These are phyloP conservation scores for Stegodyphus dumicola DNA, from an alignment of 1,140 invertebrate genomes.

Conservation along the genomic window DNA sequence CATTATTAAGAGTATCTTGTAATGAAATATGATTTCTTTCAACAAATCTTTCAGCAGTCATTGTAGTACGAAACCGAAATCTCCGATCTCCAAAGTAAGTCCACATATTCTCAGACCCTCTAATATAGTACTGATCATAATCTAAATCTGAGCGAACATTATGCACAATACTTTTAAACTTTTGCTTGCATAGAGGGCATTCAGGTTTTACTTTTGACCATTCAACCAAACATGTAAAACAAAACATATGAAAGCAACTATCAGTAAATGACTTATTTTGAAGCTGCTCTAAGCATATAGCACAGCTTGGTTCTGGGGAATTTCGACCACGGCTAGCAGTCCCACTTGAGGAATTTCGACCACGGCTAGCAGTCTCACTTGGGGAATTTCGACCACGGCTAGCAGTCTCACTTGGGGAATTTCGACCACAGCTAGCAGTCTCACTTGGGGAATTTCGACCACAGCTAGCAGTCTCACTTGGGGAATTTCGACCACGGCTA, in stretches of 20 bases:
- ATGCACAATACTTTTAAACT: constrained; percentile 90
- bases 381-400: too few species aligned
- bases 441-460: too few species aligned
- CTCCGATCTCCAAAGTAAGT: constrained; percentile 12
- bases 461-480: too few species aligned
- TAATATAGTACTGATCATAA: constrained; percentile 86
- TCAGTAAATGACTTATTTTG: constrained; percentile 91
- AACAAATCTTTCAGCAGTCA: constrained; percentile 72
- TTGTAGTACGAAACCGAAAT: constrained; percentile 68
- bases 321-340: background rate
- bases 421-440: too few species aligned
- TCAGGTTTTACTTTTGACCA: constrained; percentile 96
- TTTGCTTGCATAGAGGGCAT: constrained; percentile 93
- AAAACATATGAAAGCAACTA: constrained; percentile 92
- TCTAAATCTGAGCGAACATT: constrained; percentile 88
- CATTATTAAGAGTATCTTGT: background rate
- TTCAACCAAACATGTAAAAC: constrained; percentile 89
- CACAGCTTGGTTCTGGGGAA: constrained; percentile 74
- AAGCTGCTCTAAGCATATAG: constrained; percentile 88
- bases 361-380: too few species aligned
- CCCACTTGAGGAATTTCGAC: too few species aligned
- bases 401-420: too few species aligned
- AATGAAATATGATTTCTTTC: constrained; percentile 64
- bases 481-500: too few species aligned
- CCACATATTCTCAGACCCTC: background rate